Evolutionary conservation across 1,140 invertebrate species (phyloP).

Genomic region (Drosophila equinoxialis): DNA sequence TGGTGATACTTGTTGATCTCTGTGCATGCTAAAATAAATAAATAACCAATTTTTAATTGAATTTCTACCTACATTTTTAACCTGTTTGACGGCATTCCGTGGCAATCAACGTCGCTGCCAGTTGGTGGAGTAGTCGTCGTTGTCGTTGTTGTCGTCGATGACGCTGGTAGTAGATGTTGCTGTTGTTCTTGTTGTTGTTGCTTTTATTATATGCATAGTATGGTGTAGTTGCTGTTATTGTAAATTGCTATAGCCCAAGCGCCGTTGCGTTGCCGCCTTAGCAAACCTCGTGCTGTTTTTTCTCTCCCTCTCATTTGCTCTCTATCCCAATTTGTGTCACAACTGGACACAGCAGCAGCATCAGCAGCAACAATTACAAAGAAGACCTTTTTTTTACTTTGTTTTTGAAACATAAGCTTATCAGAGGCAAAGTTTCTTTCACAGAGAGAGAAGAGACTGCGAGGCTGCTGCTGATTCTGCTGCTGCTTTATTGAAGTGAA

Average conservation of each 20-base stretch:
- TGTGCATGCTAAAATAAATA: conserved; percentile 81
- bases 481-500: conserved; percentile 50
- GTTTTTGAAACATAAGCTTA: conserved; percentile 51
- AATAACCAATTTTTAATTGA: conserved; percentile 83
- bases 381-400: conserved; percentile 62
- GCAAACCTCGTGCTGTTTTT: conserved; percentile 75
- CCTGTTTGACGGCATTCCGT: conserved; percentile 82
- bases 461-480: conserved; percentile 58
- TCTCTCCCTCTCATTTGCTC: conserved; percentile 27
- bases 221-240: conserved; percentile 58
- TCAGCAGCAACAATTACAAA: conserved; percentile 66
- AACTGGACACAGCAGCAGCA: conserved; percentile 16
- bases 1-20: conserved; percentile 50
- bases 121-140: conserved; percentile 67
- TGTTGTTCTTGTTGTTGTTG: conserved; percentile 54
- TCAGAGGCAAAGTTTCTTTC: conserved; percentile 55
- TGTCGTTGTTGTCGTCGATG: conserved; percentile 60
- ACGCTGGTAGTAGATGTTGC: conserved; percentile 48
- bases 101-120: conserved; percentile 77
- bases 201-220: conserved; percentile 73
- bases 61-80: conserved; percentile 83
- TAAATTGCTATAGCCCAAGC: conserved; percentile 68
- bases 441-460: conserved; percentile 46
- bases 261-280: conserved; percentile 70
- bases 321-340: conserved; percentile 32